Percentiles rank a stretch among this genome's conserved stretches.
Conservation (phyloP, 2,113 vertebrate species). For the Carassius gibelio region DNA sequence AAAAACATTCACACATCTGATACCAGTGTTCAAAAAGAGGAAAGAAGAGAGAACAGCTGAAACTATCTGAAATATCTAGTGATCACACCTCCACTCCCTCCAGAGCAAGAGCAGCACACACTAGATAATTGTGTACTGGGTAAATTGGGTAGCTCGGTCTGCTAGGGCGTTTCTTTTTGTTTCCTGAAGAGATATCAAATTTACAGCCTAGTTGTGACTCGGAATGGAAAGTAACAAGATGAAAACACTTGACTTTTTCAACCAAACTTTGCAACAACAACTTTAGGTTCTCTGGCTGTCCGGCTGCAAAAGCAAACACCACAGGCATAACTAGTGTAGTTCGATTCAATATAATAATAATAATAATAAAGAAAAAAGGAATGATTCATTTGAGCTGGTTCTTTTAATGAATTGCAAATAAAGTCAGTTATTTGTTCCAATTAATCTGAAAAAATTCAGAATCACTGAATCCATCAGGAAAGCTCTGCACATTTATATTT, state of each 20-base stretch:
- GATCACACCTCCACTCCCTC: background rate
- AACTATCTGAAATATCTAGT: conserved; percentile 18
- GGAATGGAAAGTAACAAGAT: background rate
- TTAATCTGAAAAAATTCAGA: background rate
- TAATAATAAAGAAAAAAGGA: too few relatives aligned
- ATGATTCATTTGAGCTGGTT: too few relatives aligned
- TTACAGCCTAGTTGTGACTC: background rate
- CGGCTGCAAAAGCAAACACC: too few relatives aligned
- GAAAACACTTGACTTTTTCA: background rate
- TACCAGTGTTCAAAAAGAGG: background rate
- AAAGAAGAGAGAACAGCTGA: background rate
- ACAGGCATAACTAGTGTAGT: too few relatives aligned
- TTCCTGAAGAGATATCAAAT: background rate
- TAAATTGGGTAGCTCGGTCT: background rate
- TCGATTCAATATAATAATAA: too few relatives aligned
- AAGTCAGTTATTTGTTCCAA: background rate
- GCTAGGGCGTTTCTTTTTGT: background rate
- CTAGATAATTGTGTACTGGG: background rate
- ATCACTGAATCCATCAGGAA: background rate
- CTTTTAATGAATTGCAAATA: too few relatives aligned
- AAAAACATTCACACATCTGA: background rate
- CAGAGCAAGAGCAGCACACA: background rate
- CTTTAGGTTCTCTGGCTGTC: background rate
- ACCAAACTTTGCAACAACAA: background rate
- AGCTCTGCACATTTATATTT: background rate